Base-by-base conservation (phyloP, 2,888 invertebrate species). In the Limulus polyphemus region DNA sequence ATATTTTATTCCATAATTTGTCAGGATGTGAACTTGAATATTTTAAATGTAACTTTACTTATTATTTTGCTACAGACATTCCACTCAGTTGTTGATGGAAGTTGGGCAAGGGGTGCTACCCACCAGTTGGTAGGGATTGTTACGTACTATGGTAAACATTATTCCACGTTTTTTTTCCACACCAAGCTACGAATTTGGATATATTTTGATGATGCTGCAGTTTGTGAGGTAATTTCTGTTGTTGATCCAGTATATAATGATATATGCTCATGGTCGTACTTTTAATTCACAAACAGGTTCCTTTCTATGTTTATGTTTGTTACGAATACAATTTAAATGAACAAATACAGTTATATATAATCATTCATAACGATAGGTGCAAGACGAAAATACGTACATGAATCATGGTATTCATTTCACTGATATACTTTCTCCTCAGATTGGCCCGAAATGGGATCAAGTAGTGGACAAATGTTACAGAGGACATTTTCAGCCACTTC, bases 101-200 rank as follows among this genome's bases (percentile, higher is more conserved):
- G 86, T 68, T 90, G 90, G 90, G 86, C 86, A 1, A 84, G 87
- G 56, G 80, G 83, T 57, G 85, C 87, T 1, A 83, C 86, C 12
- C 91, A 93, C 74, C 86, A 90, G 70, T 82, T 95, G 65, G 93
- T 93, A 60, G 94, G 94, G 5, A 87, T 95, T 60, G 93, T 95
- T 62, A 93, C 94, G 52, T 95, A 95, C 78, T 95, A 95, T 75
- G 93, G 94, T 68, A 94, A 94, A 78, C 95, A 95, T 77, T 95
- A 95, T 76, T 93, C 94, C 64, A 94, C 95, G 57, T 95, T 95
- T 80, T 93, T 95, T 80, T 94, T 88, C 78, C 93, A 95, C 76
- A 91, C 92, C 50, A 93, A 94, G 77, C 81, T 93, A 32, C 71
- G 74, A 73, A 84, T 89, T 52, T 95, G 95, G 95, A 92, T 94